Conservation (phyloP, 2,888 invertebrate species). For the Melanophora roralis region DNA sequence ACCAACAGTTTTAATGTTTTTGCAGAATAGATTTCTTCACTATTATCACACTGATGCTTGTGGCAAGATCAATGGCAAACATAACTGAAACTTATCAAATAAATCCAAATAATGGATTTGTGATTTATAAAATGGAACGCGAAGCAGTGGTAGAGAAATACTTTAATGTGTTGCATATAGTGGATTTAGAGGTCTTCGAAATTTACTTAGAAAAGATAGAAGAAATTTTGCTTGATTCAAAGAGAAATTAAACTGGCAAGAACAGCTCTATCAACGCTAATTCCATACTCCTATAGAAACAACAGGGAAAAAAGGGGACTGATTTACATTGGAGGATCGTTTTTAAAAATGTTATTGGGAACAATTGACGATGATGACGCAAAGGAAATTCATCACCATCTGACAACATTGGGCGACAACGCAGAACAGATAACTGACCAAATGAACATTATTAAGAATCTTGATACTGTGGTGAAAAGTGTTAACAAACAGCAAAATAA, state of each 20-base stretch:
- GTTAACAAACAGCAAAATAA: not conserved
- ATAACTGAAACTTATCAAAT: not conserved
- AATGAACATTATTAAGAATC: constrained; percentile 13
- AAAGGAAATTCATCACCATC: not conserved
- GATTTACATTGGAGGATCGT: constrained; percentile 9
- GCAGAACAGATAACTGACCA: not conserved
- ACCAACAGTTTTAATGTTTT: constrained; percentile 21
- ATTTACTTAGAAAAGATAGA: no score
- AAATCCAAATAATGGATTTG: constrained; percentile 12
- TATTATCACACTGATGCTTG: not conserved
- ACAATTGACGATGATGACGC: constrained; percentile 7
- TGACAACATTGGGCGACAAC: not conserved
- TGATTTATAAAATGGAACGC: constrained; percentile 8
- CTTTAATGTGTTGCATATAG: not conserved
- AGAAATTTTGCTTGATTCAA: not conserved
- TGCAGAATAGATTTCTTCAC: constrained; percentile 3
- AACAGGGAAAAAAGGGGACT: not conserved
- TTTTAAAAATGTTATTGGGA: constrained; percentile 15
- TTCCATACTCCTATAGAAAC: not conserved
- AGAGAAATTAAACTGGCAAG: not conserved
- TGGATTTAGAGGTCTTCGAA: no score
- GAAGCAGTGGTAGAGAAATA: constrained; percentile 4
- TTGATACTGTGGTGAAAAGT: not conserved
- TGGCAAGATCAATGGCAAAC: not conserved
- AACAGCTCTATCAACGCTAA: not conserved